phyloP scores from a whole-genome alignment of 92 coral and sea anemone species.

The Parazoanthus atlanticus region DNA sequence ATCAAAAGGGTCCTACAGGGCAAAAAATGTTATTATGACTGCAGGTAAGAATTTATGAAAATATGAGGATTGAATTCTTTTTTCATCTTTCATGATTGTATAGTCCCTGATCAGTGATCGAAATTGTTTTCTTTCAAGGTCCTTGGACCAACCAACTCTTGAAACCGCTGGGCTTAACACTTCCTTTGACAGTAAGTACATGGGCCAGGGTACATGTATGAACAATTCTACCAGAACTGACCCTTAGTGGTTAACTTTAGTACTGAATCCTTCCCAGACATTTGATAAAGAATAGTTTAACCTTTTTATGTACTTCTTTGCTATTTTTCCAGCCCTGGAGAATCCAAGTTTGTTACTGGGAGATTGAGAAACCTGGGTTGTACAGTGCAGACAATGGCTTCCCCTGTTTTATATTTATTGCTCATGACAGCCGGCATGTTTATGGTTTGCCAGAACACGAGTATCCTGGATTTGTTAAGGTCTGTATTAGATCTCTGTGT shows the following conservation, averaged over 20 bases:
- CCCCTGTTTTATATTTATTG: constrained; percentile 68
- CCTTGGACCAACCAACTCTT: constrained; percentile 85
- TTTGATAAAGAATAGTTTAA: not conserved
- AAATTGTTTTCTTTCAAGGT: constrained; percentile 52
- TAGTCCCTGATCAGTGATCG: not conserved
- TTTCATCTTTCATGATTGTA: not conserved
- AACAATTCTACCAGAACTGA: no score
- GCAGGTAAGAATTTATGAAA: constrained; percentile 59
- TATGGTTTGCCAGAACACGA: constrained; percentile 86
- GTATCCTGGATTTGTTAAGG: constrained; percentile 91
- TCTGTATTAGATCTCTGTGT: constrained; percentile 3
- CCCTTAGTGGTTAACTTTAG: not conserved
- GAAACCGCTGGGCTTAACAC: constrained; percentile 69
- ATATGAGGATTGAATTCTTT: no score
- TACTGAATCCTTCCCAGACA: no score
- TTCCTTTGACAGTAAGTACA: constrained; percentile 74
- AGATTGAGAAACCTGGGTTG: constrained; percentile 62
- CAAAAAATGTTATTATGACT: constrained; percentile 71
- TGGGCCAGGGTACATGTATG: not conserved
- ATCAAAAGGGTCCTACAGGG: constrained; percentile 64
- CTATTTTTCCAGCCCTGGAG: constrained; percentile 60
- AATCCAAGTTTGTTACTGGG: constrained; percentile 80
- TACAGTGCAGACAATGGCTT: constrained; percentile 70
- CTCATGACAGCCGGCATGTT: constrained; percentile 44
- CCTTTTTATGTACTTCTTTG: not conserved